Percentiles rank a stretch among this genome's conserved stretches.
Evolutionary conservation across 2,113 vertebrate species (phyloP).

Genomic region (Glaucidium brasilianum): DNA sequence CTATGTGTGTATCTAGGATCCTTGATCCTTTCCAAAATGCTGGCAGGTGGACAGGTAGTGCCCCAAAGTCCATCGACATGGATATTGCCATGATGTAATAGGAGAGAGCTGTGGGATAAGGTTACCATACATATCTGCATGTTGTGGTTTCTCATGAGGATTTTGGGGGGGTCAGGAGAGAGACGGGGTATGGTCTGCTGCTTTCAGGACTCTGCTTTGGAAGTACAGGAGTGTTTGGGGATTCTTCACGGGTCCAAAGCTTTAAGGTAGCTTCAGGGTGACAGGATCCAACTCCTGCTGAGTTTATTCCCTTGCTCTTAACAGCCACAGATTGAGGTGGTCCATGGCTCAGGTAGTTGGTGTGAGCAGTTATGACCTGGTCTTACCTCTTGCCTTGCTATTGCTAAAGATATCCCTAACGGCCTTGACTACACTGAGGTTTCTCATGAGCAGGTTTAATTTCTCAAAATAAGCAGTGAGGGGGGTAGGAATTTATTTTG

Average conservation of each 20-base stretch:
- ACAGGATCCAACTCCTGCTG: background rate
- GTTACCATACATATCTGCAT: accelerated
- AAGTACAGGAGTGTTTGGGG: background rate
- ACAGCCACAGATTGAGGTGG: background rate
- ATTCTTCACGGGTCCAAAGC: background rate
- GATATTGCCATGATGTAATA: background rate
- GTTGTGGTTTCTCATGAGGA: too few species aligned
- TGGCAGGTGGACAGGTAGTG: background rate
- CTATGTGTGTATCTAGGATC: background rate
- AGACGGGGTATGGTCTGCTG: background rate
- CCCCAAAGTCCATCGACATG: accelerated
- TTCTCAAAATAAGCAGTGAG: background rate
- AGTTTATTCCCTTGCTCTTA: background rate
- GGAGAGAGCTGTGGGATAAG: background rate
- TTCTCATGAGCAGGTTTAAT: background rate
- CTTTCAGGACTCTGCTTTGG: background rate
- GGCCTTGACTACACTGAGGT: background rate
- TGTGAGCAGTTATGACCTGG: background rate
- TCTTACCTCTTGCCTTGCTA: background rate
- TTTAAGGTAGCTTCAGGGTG: background rate
- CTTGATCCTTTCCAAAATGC: background rate
- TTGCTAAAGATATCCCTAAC: background rate
- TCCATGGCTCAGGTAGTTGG: background rate
- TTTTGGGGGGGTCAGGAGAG: background rate
- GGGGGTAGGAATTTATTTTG: background rate